A percentile compares a stretch with the other conserved stretches of the same genome.
These are phyloP conservation scores for Gymnothorax reevesii DNA, from an alignment of 2,797 vertebrate genomes.

Conservation along the genomic window DNA sequence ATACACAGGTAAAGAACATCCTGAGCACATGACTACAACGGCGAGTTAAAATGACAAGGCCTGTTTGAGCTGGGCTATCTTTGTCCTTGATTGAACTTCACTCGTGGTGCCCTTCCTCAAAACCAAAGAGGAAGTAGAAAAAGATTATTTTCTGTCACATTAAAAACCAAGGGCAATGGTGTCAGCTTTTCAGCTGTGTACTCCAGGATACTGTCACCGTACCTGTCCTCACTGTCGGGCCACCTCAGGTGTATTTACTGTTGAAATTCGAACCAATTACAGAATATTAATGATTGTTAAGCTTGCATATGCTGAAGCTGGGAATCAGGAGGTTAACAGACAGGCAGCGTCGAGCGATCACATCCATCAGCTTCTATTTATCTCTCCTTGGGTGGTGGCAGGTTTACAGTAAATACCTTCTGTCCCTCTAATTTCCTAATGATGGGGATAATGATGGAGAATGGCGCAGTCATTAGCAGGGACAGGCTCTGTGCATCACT, in stretches of 20 bases:
- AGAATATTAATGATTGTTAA: slow-evolving; percentile 93
- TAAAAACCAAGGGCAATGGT: background rate
- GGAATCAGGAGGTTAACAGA: slow-evolving; percentile 98
- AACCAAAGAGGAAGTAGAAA: background rate
- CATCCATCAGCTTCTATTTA: slow-evolving; percentile 99
- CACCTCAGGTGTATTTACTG: slow-evolving; percentile 30
- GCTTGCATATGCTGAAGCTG: slow-evolving; percentile 87
- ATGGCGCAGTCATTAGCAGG: slow-evolving; percentile 97
- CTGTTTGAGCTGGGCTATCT: slow-evolving; percentile 33
- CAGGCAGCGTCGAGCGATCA: slow-evolving; percentile 87
- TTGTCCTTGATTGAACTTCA: slow-evolving; percentile 55
- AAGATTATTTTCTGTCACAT: slow-evolving; percentile 3
- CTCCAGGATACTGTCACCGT: background rate
- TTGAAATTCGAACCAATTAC: slow-evolving; percentile 77
- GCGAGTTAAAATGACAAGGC: slow-evolving; percentile 34
- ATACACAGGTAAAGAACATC: slow-evolving; percentile 39
- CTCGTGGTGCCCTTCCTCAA: slow-evolving; percentile 31
- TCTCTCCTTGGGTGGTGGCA: slow-evolving; percentile 99
- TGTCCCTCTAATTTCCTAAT: slow-evolving; percentile 99
- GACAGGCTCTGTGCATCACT: slow-evolving; percentile 98
- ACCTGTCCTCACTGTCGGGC: slow-evolving; percentile 33
- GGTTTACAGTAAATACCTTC: slow-evolving; percentile 99
- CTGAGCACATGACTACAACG: slow-evolving; percentile 50
- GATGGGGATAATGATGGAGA: slow-evolving; percentile 99
- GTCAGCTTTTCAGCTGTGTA: background rate